phyloP scores from a whole-genome alignment of 2,113 vertebrate species.

The Synchiropus splendidus region DNA sequence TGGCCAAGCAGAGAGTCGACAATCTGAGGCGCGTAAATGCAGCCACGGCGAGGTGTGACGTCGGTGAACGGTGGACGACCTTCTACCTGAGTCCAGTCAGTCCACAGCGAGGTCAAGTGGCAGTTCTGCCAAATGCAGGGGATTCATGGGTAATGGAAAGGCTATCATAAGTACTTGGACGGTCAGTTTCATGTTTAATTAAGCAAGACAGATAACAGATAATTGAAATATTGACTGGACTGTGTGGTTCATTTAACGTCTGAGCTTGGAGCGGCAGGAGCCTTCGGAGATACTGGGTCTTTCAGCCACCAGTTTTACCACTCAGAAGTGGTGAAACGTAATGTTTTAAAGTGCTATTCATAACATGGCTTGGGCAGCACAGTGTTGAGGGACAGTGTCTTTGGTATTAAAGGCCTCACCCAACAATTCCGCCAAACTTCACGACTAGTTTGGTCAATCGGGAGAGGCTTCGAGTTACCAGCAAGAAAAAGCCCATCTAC shows the following conservation, averaged over 20 bases:
- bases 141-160: slow-evolving; percentile 48
- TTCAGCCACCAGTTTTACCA: too few species aligned
- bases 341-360: too few species aligned
- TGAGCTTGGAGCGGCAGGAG: slow-evolving; percentile 11
- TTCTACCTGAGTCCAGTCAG: slow-evolving; percentile 27
- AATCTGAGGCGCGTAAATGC: slow-evolving; percentile 11
- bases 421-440: too few species aligned
- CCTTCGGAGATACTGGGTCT: too few species aligned
- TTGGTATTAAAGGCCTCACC: too few species aligned
- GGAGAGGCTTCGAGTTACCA: too few species aligned
- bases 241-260: slow-evolving; percentile 37
- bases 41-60: background rate
- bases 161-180: slow-evolving; percentile 45
- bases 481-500: too few species aligned
- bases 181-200: slow-evolving; percentile 64
- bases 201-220: slow-evolving; percentile 54
- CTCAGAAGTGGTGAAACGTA: too few species aligned
- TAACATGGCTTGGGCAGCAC: too few species aligned
- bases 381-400: too few species aligned
- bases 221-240: slow-evolving; percentile 60
- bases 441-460: too few species aligned
- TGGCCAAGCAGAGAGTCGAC: slow-evolving; percentile 39
- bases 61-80: slow-evolving; percentile 37
- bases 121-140: slow-evolving; percentile 39
- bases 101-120: slow-evolving; percentile 49